phyloP scores from a whole-genome alignment of 2,888 invertebrate species.

The Clostera curtula region DNA sequence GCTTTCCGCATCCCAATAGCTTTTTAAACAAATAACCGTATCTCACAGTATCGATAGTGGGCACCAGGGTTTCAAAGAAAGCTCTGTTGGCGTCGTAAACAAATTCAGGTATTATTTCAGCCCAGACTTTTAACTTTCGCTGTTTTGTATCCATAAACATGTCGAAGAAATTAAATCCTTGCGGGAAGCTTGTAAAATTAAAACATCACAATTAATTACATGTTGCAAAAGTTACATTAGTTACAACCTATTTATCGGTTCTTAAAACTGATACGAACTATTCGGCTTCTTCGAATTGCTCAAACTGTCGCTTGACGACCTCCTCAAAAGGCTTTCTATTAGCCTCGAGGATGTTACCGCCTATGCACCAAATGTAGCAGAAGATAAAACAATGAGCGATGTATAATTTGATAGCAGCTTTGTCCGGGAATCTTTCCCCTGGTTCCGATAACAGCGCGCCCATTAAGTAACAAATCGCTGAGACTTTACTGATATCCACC shows the following conservation, averaged over 20 bases:
- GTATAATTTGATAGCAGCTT: constrained; percentile 76
- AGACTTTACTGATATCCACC: constrained; percentile 89
- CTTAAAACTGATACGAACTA: constrained; percentile 38
- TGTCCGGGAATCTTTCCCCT: constrained; percentile 76
- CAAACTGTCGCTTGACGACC: constrained; percentile 80
- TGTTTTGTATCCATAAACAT: constrained; percentile 82
- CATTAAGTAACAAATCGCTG: constrained; percentile 83
- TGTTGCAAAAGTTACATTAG: not conserved
- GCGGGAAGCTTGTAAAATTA: constrained; percentile 76
- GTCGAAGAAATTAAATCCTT: constrained; percentile 81
- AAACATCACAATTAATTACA: constrained; percentile 2
- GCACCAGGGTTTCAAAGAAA: constrained; percentile 93
- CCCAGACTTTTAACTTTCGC: constrained; percentile 85
- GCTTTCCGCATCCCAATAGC: constrained; percentile 80
- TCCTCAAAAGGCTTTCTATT: constrained; percentile 82
- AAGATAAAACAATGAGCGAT: constrained; percentile 87
- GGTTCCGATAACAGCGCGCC: constrained; percentile 80
- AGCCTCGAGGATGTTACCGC: constrained; percentile 86
- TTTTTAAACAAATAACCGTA: constrained; percentile 88
- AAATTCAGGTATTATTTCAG: constrained; percentile 84
- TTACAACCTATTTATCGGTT: not conserved
- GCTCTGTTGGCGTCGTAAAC: constrained; percentile 80
- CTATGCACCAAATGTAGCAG: constrained; percentile 88
- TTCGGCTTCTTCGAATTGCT: constrained; percentile 79
- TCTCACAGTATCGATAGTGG: constrained; percentile 92